Evolutionary conservation across 2,113 vertebrate genomes (phyloP), one percentile per base, ranked within the genome.

Genomic region (Trichechus manatus): DNA sequence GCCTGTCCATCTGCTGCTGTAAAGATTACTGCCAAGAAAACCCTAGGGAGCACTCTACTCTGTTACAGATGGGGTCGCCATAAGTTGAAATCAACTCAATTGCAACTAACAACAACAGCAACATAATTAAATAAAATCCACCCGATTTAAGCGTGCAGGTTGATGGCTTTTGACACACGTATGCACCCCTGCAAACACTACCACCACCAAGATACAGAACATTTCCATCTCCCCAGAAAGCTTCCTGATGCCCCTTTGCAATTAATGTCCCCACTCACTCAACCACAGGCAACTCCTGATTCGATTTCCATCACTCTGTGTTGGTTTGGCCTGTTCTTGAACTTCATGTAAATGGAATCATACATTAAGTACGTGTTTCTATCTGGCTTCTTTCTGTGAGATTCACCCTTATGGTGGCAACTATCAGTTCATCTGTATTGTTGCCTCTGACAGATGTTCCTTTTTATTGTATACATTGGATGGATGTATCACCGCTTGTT

Each of bases 361-460:
- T 0, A 29, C 39, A 22, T 53, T 10, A 14, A 25, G 63, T 2
- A 1, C 66, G 5, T 10, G 17, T 0, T 33, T 11, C 31, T 11
- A 70, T 72, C 70, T 25, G 27, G 22, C 56, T 39, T 86, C 66
- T 63, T 25, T 4, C 93, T 27, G 74, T 13, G 64, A n/a, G 23
- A 31, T 6, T 0, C 74, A 44, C 8, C 10, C 39, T 25, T 23
- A 42, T 20, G 27, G 23, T 44, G 5, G 4, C 11, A 9, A 2
- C 33, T 33, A 0, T 25, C n/a, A 1, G n/a, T 3, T 59, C 19
- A 13, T 31, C 23, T 19, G 0, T 23, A 4, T 22, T 1, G 15
- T 15, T 31, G 47, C 66, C 42, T 50, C 27, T 0, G 5, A 4
- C 25, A 6, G 13, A 7, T 44, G 29, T 36, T 82, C 61, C 9